phyloP scores from a whole-genome alignment of 92 coral and sea anemone species.

The Actinostola sp. region DNA sequence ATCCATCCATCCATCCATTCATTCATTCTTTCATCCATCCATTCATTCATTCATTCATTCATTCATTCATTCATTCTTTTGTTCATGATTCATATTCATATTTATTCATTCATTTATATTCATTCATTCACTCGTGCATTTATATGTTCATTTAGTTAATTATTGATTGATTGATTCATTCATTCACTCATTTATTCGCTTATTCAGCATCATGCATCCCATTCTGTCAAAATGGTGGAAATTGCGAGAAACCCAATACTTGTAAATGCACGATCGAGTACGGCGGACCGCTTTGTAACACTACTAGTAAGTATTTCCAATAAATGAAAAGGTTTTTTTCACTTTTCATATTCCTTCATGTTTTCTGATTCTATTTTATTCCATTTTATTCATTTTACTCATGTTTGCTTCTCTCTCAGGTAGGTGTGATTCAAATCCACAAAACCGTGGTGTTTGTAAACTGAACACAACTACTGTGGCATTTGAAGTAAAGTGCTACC shows the following conservation, averaged over 20 bases:
- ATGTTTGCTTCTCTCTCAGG: constrained; percentile 1
- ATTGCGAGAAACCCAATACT: constrained; percentile 41
- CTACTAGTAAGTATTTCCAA: constrained; percentile 36
- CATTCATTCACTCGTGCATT: too few relatives aligned
- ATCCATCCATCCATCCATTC: too few relatives aligned
- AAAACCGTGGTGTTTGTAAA: constrained; percentile 26
- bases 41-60: too few relatives aligned
- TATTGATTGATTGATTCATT: not conserved
- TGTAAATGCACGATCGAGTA: constrained; percentile 59
- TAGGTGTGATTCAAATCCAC: constrained; percentile 15
- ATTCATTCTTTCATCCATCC: too few relatives aligned
- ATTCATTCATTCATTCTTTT: too few relatives aligned
- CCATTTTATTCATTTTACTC: not conserved
- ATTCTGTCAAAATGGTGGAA: constrained; percentile 65
- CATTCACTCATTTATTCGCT: not conserved
- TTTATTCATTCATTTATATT: too few relatives aligned
- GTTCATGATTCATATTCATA: too few relatives aligned
- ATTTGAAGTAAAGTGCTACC: not conserved
- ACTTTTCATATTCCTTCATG: too few relatives aligned
- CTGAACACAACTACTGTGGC: not conserved
- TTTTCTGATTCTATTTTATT: too few relatives aligned
- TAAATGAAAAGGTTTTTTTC: too few relatives aligned
- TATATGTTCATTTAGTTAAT: too few relatives aligned
- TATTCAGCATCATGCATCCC: constrained; percentile 70
- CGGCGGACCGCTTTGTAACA: constrained; percentile 25